Base-by-base conservation (phyloP, 2,113 vertebrate genomes). In the Urocolius indicus region DNA sequence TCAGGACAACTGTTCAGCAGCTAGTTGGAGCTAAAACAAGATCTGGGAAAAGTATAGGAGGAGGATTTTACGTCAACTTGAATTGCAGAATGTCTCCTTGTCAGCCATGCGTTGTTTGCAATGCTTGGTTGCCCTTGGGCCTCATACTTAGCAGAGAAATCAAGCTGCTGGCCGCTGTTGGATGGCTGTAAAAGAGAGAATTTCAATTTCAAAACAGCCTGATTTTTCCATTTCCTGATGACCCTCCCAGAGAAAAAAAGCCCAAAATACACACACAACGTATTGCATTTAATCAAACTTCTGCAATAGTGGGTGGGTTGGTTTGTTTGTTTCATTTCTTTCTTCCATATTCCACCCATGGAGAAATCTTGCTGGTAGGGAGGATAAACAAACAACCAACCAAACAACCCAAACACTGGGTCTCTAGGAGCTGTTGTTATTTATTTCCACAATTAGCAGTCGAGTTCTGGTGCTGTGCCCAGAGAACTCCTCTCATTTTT, bases 381-480 rank as follows among this genome's bases (percentile, higher is more conserved):
- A 96, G 61, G 94, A 96, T 94, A 94, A 97, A 97, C 90, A 95
- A 93, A 71, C 89, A 96, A 66, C 29, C 88, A 94, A 94, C 75
- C 79, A 89, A 95, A 93, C 93, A 93, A 93, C 89, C 94, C 95
- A 93, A 94, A 87, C 91, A 90, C 92, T 84, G 83, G 95, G 95
- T 86, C 96, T 97, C 90, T 86, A 95, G 94, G 96, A 96, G 96
- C 92, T 0, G 67, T 91, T 93, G 93, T 97, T 97, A 97, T 97
- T 97, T 97, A 96, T 97, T 97, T 96, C 94, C 71, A 96, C 96
- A 97, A 97, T 97, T 97, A 97, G 95, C 96, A 90, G 89, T 36
- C 48, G 71, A 96, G 94, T 97, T 97, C 96, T 97, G 96, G 94
- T 97, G 93, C 89, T 87, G 96, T 96, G 96, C 97, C 95, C 94